Conservation (phyloP, 1,140 invertebrate genomes). For the Grapholita molesta region DNA sequence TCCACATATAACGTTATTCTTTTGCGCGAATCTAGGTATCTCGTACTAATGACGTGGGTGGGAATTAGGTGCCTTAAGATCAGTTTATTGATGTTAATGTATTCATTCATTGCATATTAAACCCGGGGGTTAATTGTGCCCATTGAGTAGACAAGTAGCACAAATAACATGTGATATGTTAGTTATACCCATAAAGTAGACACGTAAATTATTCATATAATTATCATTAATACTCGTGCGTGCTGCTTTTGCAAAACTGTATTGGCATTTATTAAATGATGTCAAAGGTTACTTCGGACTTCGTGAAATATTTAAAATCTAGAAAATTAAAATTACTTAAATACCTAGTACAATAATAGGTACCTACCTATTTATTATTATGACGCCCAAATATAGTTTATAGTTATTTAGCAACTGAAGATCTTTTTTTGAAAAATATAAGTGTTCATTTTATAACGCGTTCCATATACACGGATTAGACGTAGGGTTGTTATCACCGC, state of each 20-base stretch:
- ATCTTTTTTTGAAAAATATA: too few relatives aligned
- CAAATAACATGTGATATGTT: not conserved
- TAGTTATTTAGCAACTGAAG: too few relatives aligned
- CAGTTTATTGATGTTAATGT: conserved; percentile 6
- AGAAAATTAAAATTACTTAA: too few relatives aligned
- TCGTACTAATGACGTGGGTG: conserved; percentile 4
- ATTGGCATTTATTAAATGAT: too few relatives aligned
- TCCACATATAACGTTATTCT: not conserved
- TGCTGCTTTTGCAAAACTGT: not conserved
- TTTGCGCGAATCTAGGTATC: not conserved
- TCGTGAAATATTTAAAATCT: too few relatives aligned
- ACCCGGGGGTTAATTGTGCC: not conserved
- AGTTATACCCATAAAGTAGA: not conserved
- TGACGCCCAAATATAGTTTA: too few relatives aligned
- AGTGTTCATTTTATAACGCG: too few relatives aligned
- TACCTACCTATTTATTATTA: too few relatives aligned
- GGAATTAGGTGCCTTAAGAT: conserved; percentile 8
- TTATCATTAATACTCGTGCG: not conserved
- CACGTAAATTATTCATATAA: not conserved
- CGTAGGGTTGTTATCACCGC: too few relatives aligned
- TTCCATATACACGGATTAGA: too few relatives aligned
- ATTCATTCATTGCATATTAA: conserved; percentile 9
- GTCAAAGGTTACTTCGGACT: too few relatives aligned
- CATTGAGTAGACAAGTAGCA: conserved; percentile 4
- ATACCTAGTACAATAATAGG: too few relatives aligned